phyloP scores from a whole-genome alignment of 2,113 vertebrate species.

The Sylvilagus bachmani region DNA sequence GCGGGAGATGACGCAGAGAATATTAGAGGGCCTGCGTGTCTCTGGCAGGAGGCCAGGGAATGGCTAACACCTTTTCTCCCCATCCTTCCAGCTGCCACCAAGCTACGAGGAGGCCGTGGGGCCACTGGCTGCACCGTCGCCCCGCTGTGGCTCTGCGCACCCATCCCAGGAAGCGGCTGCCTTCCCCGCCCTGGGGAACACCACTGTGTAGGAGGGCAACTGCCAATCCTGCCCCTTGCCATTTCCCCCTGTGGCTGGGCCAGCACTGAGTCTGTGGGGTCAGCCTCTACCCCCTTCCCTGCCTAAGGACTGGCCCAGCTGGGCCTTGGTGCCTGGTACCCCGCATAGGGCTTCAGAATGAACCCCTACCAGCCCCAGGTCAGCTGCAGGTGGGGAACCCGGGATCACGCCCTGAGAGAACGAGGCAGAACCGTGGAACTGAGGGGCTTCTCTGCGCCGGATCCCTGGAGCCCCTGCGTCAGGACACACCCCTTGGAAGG shows the following conservation, averaged over 20 bases:
- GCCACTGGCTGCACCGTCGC: slow-evolving; percentile 61
- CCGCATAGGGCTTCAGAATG: background rate
- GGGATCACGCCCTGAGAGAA: background rate
- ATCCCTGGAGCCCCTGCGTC: background rate
- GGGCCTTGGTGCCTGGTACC: background rate
- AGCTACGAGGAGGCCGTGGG: slow-evolving; percentile 86
- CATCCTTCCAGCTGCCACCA: slow-evolving; percentile 84
- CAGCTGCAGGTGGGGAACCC: background rate
- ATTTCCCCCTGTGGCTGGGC: background rate
- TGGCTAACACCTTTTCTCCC: slow-evolving; percentile 19
- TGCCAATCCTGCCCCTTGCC: background rate
- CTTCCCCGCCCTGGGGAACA: slow-evolving; percentile 71
- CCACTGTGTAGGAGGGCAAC: background rate
- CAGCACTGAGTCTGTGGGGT: background rate
- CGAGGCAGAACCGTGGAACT: background rate
- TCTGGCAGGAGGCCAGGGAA: background rate
- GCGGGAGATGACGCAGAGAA: background rate
- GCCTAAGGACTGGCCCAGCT: background rate
- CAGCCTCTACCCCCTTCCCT: background rate
- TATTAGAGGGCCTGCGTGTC: background rate
- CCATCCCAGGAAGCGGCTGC: slow-evolving; percentile 55
- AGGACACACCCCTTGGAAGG: background rate
- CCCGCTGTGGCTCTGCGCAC: slow-evolving; percentile 43
- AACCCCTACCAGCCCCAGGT: background rate
- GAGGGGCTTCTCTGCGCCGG: background rate